Conservation (phyloP, 64 coral and sea anemone species). For the Stylophora pistillata region DNA sequence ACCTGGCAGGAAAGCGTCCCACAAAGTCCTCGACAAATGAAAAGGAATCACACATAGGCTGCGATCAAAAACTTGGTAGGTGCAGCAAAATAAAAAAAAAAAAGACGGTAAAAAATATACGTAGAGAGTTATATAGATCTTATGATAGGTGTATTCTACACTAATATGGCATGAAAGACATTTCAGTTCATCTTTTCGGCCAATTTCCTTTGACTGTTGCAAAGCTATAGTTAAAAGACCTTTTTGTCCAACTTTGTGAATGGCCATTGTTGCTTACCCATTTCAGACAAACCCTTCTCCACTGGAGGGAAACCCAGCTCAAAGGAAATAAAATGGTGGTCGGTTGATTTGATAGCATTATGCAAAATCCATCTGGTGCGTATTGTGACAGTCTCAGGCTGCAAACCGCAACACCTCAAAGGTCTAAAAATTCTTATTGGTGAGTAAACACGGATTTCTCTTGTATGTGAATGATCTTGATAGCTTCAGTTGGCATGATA, state of each 20-base stretch:
- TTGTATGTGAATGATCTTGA: too few species aligned
- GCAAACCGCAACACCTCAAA: not conserved
- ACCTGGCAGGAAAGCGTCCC: not conserved
- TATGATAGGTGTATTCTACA: too few species aligned
- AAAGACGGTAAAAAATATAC: not conserved
- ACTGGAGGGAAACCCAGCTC: not conserved
- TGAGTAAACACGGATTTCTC: too few species aligned
- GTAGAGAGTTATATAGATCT: not conserved
- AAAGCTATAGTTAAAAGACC: not conserved
- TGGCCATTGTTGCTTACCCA: not conserved
- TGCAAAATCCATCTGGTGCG: slow-evolving; percentile 2
- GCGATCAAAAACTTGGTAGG: slow-evolving; percentile 25
- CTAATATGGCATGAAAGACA: too few species aligned
- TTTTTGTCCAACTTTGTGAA: not conserved
- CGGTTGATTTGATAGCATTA: not conserved
- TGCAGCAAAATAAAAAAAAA: not conserved
- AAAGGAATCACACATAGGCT: not conserved
- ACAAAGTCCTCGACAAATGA: not conserved
- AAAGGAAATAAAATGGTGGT: not conserved
- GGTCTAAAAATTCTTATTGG: not conserved
- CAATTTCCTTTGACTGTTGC: not conserved
- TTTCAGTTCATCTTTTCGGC: not conserved
- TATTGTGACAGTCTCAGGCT: not conserved
- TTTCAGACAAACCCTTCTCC: not conserved
- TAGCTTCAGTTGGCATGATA: too few species aligned